phyloP scores from a whole-genome alignment of 2,113 vertebrate species.

The Eurystomus gularis region DNA sequence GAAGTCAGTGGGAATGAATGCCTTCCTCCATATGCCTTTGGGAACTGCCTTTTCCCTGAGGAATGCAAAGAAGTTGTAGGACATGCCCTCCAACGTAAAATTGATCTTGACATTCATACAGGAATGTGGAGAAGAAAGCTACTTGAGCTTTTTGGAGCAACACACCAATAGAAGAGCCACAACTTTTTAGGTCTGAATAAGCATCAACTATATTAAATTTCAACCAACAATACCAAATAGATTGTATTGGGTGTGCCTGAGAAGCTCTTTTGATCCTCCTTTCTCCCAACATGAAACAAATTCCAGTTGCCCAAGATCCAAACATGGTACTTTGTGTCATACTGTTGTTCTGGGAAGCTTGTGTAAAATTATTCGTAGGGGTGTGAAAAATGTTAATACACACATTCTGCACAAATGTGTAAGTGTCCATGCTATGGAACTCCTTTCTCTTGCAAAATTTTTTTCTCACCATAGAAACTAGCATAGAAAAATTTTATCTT shows the following conservation, averaged over 20 bases:
- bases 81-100: not conserved
- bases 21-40: not conserved
- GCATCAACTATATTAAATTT: not conserved
- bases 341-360: not conserved
- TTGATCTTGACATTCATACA: not conserved
- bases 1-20: not conserved
- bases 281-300: constrained; percentile 6
- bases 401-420: not conserved
- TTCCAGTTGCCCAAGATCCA: not conserved
- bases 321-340: not conserved
- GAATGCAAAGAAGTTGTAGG: not conserved
- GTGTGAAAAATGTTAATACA: not conserved
- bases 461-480: not conserved
- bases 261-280: constrained; percentile 44
- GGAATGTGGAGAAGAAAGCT: constrained; percentile 4
- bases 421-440: not conserved
- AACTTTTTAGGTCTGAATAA: not conserved
- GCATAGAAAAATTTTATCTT: not conserved
- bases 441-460: not conserved
- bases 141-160: not conserved
- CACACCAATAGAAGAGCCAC: not conserved
- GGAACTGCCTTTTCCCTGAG: not conserved
- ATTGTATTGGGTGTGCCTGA: constrained; percentile 2
- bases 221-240: not conserved
- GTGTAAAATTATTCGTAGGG: not conserved